These are phyloP conservation scores for Isoperla grammatica DNA, from an alignment of 2,888 invertebrate genomes.

Conservation along the genomic window DNA sequence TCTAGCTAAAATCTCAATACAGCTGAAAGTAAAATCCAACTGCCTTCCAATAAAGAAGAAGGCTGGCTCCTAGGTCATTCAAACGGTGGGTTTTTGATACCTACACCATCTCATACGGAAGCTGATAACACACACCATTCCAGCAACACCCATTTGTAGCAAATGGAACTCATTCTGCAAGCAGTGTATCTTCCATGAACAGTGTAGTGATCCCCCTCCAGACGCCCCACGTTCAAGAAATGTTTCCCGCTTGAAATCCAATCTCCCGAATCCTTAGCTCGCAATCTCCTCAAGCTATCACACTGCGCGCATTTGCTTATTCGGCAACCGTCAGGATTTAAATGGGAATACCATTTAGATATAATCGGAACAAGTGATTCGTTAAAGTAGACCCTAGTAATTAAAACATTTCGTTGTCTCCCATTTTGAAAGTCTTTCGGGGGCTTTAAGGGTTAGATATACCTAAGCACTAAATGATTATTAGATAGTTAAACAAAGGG, in stretches of 20 bases:
- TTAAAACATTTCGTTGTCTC: background rate
- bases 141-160: slow-evolving; percentile 10
- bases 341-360: slow-evolving; percentile 15
- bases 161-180: slow-evolving; percentile 6
- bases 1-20: too few relatives aligned
- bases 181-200: slow-evolving; percentile 2
- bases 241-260: slow-evolving; percentile 6
- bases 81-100: too few relatives aligned
- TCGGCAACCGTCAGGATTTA: slow-evolving; percentile 5
- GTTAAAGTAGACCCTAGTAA: background rate
- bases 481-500: too few relatives aligned
- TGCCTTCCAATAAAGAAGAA: too few relatives aligned
- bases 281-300: slow-evolving; percentile 1
- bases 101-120: too few relatives aligned
- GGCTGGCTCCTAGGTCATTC: too few relatives aligned
- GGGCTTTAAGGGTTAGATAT: too few relatives aligned
- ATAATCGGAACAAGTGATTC: slow-evolving; percentile 11
- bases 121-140: too few relatives aligned
- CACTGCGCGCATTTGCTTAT: background rate
- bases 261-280: slow-evolving; percentile 1
- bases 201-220: too few relatives aligned
- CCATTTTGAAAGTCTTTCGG: too few relatives aligned
- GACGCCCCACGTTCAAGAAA: background rate
- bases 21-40: too few relatives aligned
- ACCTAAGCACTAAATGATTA: too few relatives aligned